Percentiles rank a stretch among this genome's conserved stretches.
These are phyloP conservation scores for Platyscapa corneri DNA, from an alignment of 1,140 invertebrate genomes.

Conservation along the genomic window DNA sequence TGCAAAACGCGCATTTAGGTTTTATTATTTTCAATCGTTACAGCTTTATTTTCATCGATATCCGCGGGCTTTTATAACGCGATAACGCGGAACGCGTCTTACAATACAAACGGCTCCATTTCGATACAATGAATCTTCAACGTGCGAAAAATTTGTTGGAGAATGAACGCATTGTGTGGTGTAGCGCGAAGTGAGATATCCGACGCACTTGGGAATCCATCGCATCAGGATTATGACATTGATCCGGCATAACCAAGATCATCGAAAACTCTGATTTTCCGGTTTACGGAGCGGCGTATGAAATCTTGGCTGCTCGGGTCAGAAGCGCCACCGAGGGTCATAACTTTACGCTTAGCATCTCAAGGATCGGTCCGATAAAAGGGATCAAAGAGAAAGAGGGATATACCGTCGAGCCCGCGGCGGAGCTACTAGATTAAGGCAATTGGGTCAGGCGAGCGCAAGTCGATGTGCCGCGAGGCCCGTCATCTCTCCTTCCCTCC, in stretches of 20 bases:
- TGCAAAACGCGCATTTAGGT: background rate
- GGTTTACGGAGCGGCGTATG: background rate
- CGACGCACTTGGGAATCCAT: background rate
- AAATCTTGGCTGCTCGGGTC: background rate
- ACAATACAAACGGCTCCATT: background rate
- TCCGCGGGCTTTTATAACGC: too few relatives aligned
- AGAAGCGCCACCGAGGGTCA: background rate
- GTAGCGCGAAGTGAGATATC: background rate
- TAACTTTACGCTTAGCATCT: background rate
- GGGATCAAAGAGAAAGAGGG: slow-evolving; percentile 10
- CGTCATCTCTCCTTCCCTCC: background rate
- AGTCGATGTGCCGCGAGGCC: background rate
- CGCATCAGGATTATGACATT: background rate
- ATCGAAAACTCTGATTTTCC: background rate
- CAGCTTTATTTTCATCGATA: background rate
- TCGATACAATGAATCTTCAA: background rate
- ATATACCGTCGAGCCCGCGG: background rate
- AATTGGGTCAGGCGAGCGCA: slow-evolving; percentile 65
- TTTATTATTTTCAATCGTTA: background rate
- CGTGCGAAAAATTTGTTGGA: background rate
- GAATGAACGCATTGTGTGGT: background rate
- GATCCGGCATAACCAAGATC: background rate
- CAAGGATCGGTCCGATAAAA: background rate
- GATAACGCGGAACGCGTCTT: background rate
- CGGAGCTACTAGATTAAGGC: slow-evolving; percentile 67